phyloP scores from a whole-genome alignment of 64 coral and sea anemone species.

The Dendrophyllia cribrosa region DNA sequence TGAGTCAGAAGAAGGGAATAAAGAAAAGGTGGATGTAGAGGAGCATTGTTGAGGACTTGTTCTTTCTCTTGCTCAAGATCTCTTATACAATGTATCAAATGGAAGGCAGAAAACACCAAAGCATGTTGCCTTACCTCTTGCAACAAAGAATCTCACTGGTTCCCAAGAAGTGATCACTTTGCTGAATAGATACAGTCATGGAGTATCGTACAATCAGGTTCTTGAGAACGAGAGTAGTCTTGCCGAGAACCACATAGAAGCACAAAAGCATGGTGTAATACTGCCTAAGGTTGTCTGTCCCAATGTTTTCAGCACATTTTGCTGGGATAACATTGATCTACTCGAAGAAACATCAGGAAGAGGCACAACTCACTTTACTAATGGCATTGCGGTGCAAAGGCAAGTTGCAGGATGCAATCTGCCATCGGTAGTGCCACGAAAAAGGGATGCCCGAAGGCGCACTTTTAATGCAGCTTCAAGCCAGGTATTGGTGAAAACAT shows the following conservation, averaged over 20 bases:
- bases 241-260: constrained; percentile 41
- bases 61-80: constrained; percentile 20
- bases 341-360: too few relatives aligned
- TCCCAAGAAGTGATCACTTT: constrained; percentile 64
- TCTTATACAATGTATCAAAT: constrained; percentile 51
- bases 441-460: neutral
- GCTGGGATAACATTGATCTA: too few relatives aligned
- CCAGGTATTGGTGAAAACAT: constrained; percentile 20
- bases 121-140: too few relatives aligned
- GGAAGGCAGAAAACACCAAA: constrained; percentile 46
- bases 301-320: constrained; percentile 54
- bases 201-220: constrained; percentile 48
- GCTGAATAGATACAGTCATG: constrained; percentile 71
- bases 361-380: too few relatives aligned
- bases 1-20: too few relatives aligned
- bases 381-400: constrained; percentile 39
- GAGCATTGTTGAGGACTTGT: neutral
- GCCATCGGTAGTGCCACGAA: constrained; percentile 12
- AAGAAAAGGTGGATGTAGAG: constrained; percentile 25
- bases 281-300: constrained; percentile 23
- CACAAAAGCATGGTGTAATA: neutral
- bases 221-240: constrained; percentile 37
- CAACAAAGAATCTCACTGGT: too few relatives aligned
- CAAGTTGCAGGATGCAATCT: constrained; percentile 14
- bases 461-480: constrained; percentile 30